Evolutionary conservation across 2,113 vertebrate species (phyloP).

Genomic region (Indicator indicator): DNA sequence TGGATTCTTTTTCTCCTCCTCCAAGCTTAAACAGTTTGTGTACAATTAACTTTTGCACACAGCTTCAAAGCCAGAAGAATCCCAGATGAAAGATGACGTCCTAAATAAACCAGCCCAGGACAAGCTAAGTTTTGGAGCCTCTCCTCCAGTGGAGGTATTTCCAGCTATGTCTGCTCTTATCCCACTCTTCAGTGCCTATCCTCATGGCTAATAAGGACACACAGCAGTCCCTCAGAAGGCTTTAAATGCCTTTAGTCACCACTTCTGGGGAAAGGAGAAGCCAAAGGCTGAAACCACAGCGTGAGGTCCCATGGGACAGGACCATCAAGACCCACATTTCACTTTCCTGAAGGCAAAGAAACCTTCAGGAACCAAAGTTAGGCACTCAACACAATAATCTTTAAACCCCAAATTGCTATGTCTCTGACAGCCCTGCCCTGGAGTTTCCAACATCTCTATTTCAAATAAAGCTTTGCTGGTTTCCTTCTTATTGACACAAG

Average conservation of each 20-base stretch:
- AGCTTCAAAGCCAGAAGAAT: background rate
- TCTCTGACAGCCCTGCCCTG: constrained; percentile 65
- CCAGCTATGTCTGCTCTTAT: background rate
- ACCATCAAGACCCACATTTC: constrained; percentile 63
- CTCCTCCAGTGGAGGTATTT: background rate
- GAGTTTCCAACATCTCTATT: constrained; percentile 65
- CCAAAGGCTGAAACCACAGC: constrained; percentile 48
- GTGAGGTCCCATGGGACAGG: constrained; percentile 16
- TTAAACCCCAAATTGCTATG: constrained; percentile 75
- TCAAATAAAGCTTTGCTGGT: constrained; percentile 20
- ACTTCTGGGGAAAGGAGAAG: constrained; percentile 17
- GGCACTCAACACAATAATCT: constrained; percentile 75
- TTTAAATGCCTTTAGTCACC: constrained; percentile 42
- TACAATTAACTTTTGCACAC: background rate
- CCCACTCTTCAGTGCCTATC: background rate
- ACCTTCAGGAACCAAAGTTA: constrained; percentile 58
- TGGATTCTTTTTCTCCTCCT: background rate
- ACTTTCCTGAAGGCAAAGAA: constrained; percentile 70
- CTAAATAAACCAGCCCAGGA: background rate
- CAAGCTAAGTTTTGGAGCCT: background rate
- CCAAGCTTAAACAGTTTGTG: background rate
- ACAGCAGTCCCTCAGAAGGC: constrained; percentile 5
- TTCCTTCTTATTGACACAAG: background rate
- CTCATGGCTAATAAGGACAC: background rate
- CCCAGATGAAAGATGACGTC: background rate